Base-by-base conservation (phyloP, 2,797 vertebrate genomes). In the Rallus crepitans region DNA sequence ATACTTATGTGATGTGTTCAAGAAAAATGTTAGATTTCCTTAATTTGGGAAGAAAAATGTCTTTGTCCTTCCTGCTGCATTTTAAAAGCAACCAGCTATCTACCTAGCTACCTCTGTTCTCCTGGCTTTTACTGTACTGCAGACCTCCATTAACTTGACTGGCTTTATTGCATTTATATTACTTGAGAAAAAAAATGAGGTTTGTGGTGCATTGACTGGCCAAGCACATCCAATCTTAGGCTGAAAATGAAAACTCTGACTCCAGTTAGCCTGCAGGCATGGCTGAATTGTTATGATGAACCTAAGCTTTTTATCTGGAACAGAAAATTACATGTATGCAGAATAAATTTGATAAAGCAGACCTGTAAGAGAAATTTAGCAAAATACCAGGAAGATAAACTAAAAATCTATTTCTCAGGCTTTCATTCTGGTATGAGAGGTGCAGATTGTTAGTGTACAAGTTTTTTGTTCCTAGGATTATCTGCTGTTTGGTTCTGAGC, bases 171-270 rank as follows among this genome's bases (percentile, higher is more conserved):
- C 3, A 0, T 89, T 88, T 94, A 24, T 87, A 84, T 76, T 82
- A 64, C 81, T 72, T 37, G 82, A 75, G 69, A 25, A 35, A n/a
- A 55, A 68, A 95, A 83, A 50, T 8, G 21, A 91, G 30, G 57
- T 86, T 68, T 91, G 63, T 90, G 47, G 42, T 82, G 30, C 66
- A 27, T 15, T 93, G 92, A 56, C 83, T 84, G 83, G 56, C 81
- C 70, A 89, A 94, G 83, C 9, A 3, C 83, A 94, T 96, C 90
- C 92, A 95, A 75, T 97, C 75, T 90, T 60, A 28, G 30, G 42
- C 6, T 79, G 93, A 89, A 96, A 95, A 94, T 94, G 88, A 84
- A 87, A 93, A 63, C 88, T 95, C 63, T 1, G 4, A 63, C 59
- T 91, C 70, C 50, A 52, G 63, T 82, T 92, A 95, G 57, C 93